A percentile compares a stretch with the other conserved stretches of the same genome.
Evolutionary conservation across 2,888 invertebrate genomes (phyloP).

Genomic region (Lampropteryx suffumata): DNA sequence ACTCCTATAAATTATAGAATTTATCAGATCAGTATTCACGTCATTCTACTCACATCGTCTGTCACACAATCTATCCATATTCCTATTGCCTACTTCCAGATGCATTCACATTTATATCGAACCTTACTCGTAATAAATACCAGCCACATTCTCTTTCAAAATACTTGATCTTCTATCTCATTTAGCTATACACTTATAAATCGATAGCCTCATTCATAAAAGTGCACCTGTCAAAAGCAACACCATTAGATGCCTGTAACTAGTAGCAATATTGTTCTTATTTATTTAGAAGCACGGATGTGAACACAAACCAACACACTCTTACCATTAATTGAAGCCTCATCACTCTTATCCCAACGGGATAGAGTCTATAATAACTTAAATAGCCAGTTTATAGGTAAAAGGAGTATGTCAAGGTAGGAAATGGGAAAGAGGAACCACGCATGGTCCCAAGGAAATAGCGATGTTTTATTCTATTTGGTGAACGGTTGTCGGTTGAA

Average conservation of each 20-base stretch:
- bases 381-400: not conserved
- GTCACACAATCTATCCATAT: too few relatives aligned
- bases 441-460: constrained; percentile 61
- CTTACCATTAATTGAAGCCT: constrained; percentile 16
- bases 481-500: constrained; percentile 56
- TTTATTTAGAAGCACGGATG: constrained; percentile 55
- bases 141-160: too few relatives aligned
- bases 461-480: constrained; percentile 66
- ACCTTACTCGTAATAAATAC: too few relatives aligned
- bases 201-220: not conserved
- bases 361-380: constrained; percentile 34
- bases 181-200: too few relatives aligned
- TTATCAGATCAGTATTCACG: too few relatives aligned
- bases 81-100: too few relatives aligned
- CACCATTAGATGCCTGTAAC: not conserved
- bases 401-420: constrained; percentile 44
- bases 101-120: too few relatives aligned
- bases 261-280: constrained; percentile 57
- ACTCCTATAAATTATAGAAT: too few relatives aligned
- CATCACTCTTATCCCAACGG: constrained; percentile 1
- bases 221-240: not conserved
- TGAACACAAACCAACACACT: constrained; percentile 36
- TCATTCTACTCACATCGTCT: too few relatives aligned
- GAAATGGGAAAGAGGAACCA: constrained; percentile 54
- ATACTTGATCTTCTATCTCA: too few relatives aligned